These are phyloP conservation scores for Coptodon bakossiorum DNA, from an alignment of 2,113 vertebrate genomes.

Conservation along the genomic window DNA sequence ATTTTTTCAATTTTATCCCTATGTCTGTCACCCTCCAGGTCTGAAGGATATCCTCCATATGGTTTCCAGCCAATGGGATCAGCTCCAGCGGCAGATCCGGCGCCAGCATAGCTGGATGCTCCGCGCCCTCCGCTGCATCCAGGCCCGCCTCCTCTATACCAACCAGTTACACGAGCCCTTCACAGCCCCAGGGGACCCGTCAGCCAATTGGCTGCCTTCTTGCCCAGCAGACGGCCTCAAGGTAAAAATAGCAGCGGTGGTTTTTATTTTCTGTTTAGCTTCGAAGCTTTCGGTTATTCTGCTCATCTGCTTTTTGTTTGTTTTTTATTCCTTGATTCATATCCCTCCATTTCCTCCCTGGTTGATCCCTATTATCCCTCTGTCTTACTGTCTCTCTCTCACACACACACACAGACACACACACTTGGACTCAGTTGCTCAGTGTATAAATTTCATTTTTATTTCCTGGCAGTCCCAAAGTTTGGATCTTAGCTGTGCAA, in stretches of 20 bases:
- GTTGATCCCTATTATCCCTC: constrained; percentile 1
- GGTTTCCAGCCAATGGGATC: constrained; percentile 92
- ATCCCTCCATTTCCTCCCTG: constrained; percentile 28
- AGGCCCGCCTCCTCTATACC: constrained; percentile 83
- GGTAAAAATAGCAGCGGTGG: constrained; percentile 74
- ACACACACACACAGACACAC: not conserved
- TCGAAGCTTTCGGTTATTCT: not conserved
- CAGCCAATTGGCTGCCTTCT: not conserved
- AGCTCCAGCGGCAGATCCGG: constrained; percentile 95
- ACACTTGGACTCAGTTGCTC: not conserved
- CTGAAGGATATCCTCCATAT: constrained; percentile 92
- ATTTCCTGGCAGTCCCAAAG: not conserved
- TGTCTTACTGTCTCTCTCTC: not conserved
- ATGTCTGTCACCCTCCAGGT: constrained; percentile 64
- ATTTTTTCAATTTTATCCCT: not conserved
- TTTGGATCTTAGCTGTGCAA: not conserved
- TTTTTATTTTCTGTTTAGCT: constrained; percentile 64
- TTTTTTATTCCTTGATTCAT: not conserved
- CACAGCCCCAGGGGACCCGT: not conserved
- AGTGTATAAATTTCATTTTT: not conserved
- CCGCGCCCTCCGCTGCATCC: constrained; percentile 87
- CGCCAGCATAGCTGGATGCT: constrained; percentile 98
- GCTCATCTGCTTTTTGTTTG: constrained; percentile 48
- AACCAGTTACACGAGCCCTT: constrained; percentile 68
- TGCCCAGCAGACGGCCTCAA: constrained; percentile 63